A percentile compares a stretch with the other conserved stretches of the same genome.
Evolutionary conservation across 1,140 invertebrate genomes (phyloP).

Genomic region (Pseudomyrmex gracilis): DNA sequence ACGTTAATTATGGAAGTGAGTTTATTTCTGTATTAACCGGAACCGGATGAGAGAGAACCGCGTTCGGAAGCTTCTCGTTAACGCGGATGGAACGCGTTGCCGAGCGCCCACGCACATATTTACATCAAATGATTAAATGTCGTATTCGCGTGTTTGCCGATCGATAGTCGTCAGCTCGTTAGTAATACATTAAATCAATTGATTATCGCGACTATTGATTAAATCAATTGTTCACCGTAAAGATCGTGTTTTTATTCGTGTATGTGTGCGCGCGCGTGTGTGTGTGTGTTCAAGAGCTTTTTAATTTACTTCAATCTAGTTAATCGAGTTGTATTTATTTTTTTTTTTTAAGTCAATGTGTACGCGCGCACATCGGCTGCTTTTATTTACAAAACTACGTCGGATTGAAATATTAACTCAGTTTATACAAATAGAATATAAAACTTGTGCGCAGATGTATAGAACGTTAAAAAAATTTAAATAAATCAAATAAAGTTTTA

Average conservation of each 20-base stretch:
- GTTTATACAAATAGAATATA: neutral
- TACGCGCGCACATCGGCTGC: no score
- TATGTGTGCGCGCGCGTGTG: neutral
- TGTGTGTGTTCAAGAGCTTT: neutral
- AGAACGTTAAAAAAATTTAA: neutral
- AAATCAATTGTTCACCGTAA: constrained; percentile 24
- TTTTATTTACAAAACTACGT: neutral
- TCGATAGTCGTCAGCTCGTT: constrained; percentile 26
- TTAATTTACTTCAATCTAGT: neutral
- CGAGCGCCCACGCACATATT: constrained; percentile 3
- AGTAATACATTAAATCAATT: constrained; percentile 31
- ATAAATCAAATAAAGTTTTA: no score
- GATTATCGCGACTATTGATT: constrained; percentile 19
- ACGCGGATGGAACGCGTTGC: constrained; percentile 21
- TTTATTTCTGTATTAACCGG: constrained; percentile 44
- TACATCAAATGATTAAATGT: constrained; percentile 56
- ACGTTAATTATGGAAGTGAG: constrained; percentile 45
- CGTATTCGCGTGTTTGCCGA: constrained; percentile 22
- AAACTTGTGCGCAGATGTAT: neutral
- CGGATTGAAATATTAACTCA: constrained; percentile 3
- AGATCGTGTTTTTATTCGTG: constrained; percentile 12
- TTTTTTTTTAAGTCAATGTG: neutral
- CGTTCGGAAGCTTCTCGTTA: constrained; percentile 23
- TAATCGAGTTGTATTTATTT: no score
- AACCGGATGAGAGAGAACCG: constrained; percentile 5